These are phyloP conservation scores for Drosophila gunungcola DNA, from an alignment of 1,140 invertebrate species.

Conservation along the genomic window DNA sequence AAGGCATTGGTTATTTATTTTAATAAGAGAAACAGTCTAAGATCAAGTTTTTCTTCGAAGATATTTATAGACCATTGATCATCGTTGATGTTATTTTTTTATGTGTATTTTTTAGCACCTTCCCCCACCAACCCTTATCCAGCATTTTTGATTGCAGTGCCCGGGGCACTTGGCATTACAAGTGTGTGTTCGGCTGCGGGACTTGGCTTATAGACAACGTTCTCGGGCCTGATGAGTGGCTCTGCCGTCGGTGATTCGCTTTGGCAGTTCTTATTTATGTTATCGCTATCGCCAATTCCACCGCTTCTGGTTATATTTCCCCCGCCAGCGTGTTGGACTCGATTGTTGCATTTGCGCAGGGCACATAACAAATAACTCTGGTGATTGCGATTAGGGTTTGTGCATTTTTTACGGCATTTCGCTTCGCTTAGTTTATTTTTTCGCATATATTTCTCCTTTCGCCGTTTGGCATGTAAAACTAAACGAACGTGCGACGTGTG, in stretches of 20 bases:
- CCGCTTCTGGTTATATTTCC: constrained; percentile 23
- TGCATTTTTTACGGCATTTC: constrained; percentile 18
- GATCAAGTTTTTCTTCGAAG: neutral
- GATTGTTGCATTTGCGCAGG: constrained; percentile 41
- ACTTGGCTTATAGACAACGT: constrained; percentile 60
- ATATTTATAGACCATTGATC: constrained; percentile 13
- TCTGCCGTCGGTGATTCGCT: constrained; percentile 37
- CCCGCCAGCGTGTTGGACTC: constrained; percentile 5
- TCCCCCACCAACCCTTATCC: neutral
- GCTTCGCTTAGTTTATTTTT: constrained; percentile 9
- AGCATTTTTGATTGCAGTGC: constrained; percentile 67
- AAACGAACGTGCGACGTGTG: constrained; percentile 46
- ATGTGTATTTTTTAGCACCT: constrained; percentile 1
- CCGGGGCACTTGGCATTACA: constrained; percentile 49
- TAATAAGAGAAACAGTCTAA: neutral
- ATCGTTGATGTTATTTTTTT: constrained; percentile 20
- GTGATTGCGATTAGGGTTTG: constrained; percentile 35
- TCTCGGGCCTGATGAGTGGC: constrained; percentile 40
- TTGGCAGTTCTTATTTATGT: constrained; percentile 38
- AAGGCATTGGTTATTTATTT: neutral
- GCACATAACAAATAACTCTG: constrained; percentile 48
- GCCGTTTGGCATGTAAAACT: constrained; percentile 26
- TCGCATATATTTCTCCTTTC: constrained; percentile 16
- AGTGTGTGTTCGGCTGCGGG: constrained; percentile 33
- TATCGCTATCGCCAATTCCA: constrained; percentile 37